phyloP scores from a whole-genome alignment of 2,113 vertebrate species.

The Chamaea fasciata region DNA sequence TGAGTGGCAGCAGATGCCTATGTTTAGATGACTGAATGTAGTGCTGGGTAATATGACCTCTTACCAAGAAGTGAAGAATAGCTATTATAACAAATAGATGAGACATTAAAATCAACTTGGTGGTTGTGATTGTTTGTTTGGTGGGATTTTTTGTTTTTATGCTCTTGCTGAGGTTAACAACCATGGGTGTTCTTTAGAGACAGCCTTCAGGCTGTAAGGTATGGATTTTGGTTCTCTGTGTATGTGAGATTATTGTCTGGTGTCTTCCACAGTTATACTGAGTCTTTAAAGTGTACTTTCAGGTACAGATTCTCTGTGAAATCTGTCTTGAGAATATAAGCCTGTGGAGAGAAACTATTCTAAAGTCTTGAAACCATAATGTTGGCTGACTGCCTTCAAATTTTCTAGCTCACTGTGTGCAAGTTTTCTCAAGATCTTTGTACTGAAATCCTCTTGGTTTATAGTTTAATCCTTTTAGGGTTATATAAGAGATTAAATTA shows the following conservation, averaged over 20 bases:
- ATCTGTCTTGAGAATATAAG: background rate
- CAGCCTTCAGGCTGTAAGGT: background rate
- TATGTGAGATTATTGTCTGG: background rate
- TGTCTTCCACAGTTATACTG: background rate
- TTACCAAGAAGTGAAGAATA: constrained; percentile 19
- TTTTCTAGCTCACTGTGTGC: background rate
- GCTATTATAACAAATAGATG: background rate
- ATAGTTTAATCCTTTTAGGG: background rate
- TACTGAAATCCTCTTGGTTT: background rate
- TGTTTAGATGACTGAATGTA: constrained; percentile 34
- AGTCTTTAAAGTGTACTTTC: background rate
- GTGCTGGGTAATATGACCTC: background rate
- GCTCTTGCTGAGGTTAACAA: background rate
- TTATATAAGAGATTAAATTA: background rate
- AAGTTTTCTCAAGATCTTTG: background rate
- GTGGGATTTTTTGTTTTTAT: background rate
- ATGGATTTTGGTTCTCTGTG: background rate
- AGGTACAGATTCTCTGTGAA: background rate
- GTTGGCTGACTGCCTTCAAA: background rate
- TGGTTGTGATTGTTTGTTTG: background rate
- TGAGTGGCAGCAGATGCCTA: background rate
- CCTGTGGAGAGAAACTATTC: background rate
- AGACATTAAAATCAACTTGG: background rate
- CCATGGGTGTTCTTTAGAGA: background rate
- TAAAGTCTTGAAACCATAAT: background rate